phyloP scores from a whole-genome alignment of 2,797 vertebrate genomes.

The Enoplosus armatus region DNA sequence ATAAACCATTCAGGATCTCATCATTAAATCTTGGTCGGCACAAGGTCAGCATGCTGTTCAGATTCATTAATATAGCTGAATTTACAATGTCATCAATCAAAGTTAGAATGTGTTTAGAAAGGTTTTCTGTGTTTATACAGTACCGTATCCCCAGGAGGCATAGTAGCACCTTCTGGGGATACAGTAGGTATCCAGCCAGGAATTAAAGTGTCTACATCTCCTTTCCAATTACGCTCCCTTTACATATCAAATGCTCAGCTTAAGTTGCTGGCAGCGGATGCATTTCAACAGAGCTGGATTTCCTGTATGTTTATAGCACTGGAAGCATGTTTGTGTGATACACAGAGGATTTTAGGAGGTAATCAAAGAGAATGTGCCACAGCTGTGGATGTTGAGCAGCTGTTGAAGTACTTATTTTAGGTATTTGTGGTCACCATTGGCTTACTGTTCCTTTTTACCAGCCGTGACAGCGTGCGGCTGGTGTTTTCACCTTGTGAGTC shows the following conservation, averaged over 20 bases:
- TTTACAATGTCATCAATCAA: not conserved
- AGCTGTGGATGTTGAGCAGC: conserved; percentile 50
- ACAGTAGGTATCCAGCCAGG: conserved; percentile 16
- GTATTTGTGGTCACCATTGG: conserved; percentile 22
- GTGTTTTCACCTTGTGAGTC: no score
- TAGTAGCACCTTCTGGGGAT: not conserved
- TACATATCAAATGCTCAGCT: conserved; percentile 68
- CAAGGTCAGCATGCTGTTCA: not conserved
- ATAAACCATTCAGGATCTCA: not conserved
- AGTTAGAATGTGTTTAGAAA: conserved; percentile 1
- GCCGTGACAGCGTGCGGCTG: no score
- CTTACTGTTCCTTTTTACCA: conserved; percentile 9
- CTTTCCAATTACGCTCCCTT: conserved; percentile 69
- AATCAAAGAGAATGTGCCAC: conserved; percentile 48
- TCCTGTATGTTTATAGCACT: conserved; percentile 31
- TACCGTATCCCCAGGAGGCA: not conserved
- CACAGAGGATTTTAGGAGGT: conserved; percentile 34
- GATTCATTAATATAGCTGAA: not conserved
- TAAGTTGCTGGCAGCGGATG: conserved; percentile 69
- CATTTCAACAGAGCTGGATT: conserved; percentile 69
- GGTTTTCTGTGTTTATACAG: not conserved
- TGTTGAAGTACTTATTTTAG: conserved; percentile 45
- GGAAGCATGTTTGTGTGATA: conserved; percentile 31
- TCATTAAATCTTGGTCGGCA: not conserved
- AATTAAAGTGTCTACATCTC: conserved; percentile 62